These are phyloP conservation scores for Neodon shergylaensis DNA, from an alignment of 2,113 vertebrate species.

Conservation along the genomic window DNA sequence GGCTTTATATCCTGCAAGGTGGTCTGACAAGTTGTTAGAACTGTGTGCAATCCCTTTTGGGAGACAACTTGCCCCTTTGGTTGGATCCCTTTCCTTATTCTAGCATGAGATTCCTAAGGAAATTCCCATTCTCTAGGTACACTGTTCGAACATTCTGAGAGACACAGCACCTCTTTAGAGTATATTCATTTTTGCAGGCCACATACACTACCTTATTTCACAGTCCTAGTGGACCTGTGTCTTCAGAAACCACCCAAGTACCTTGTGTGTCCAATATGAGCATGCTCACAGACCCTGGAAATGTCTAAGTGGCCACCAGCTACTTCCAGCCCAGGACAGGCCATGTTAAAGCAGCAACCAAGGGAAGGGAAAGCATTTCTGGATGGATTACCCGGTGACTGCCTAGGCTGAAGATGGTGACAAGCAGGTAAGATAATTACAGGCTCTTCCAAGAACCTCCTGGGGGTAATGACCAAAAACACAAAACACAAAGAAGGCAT, in stretches of 20 bases:
- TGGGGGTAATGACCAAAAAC: neutral
- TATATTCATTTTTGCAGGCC: neutral
- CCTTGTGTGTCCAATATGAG: fast-evolving
- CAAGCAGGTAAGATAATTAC: too few relatives aligned
- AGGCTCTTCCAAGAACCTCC: neutral
- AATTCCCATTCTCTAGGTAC: neutral
- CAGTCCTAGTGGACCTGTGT: neutral
- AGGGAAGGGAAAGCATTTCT: neutral
- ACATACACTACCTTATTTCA: neutral
- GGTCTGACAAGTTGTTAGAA: neutral
- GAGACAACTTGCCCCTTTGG: neutral
- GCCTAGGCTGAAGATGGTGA: neutral
- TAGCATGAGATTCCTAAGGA: too few relatives aligned
- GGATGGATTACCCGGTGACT: neutral
- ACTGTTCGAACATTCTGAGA: neutral
- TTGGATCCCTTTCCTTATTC: neutral
- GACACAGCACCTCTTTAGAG: neutral
- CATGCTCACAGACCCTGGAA: fast-evolving
- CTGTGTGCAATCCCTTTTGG: neutral
- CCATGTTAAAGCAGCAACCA: neutral
- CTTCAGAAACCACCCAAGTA: neutral
- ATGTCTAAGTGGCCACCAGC: too few relatives aligned
- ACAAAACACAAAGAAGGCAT: neutral
- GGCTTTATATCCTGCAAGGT: neutral
- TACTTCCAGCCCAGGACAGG: neutral